These are phyloP conservation scores for Mus musculus DNA, from an alignment of 2,113 vertebrate genomes.

Conservation along the genomic window DNA sequence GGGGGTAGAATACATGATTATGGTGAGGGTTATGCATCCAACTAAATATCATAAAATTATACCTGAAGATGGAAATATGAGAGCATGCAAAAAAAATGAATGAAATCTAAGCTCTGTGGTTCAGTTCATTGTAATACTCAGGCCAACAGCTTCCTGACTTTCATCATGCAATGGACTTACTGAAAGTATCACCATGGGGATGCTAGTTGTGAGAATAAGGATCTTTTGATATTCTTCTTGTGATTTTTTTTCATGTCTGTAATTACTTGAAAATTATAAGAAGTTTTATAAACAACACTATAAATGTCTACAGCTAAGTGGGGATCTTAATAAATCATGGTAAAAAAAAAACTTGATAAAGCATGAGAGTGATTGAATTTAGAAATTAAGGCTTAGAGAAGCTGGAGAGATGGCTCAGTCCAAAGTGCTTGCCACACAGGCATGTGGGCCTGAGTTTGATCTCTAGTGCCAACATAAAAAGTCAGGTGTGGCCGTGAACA, in stretches of 20 bases:
- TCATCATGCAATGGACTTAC: background rate
- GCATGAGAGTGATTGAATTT: background rate
- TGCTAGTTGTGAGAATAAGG: too few relatives aligned
- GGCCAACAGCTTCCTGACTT: background rate
- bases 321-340: background rate
- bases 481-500: background rate
- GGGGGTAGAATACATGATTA: background rate
- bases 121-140: background rate
- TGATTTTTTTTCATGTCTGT: background rate
- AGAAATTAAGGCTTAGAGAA: background rate
- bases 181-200: background rate
- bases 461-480: background rate
- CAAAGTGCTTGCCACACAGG: background rate
- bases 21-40: background rate
- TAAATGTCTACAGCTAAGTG: constrained; percentile 9
- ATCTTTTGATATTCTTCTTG: background rate
- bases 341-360: background rate
- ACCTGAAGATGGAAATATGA: background rate
- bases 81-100: background rate
- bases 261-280: background rate
- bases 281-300: background rate
- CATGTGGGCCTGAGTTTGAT: background rate
- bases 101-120: background rate
- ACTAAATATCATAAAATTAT: background rate
- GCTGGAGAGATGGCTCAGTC: background rate